Conservation (phyloP, 2,888 invertebrate species). For the Nebria salina region DNA sequence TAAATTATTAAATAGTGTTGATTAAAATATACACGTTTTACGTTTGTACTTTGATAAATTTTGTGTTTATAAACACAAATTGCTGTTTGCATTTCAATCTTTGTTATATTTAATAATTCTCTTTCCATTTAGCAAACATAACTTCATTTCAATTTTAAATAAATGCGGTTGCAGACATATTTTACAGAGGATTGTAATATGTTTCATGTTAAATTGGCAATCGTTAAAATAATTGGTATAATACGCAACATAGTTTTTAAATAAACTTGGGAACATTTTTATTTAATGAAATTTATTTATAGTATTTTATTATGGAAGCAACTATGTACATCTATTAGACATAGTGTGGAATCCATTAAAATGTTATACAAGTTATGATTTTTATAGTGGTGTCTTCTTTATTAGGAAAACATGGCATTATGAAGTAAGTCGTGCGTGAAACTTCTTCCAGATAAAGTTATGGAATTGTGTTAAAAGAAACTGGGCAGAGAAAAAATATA, state of each 20-base stretch:
- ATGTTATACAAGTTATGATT: conserved; percentile 2
- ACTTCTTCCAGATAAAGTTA: conserved; percentile 21
- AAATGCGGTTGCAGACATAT: no score
- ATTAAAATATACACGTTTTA: not conserved
- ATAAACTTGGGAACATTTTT: no score
- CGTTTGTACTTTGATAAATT: not conserved
- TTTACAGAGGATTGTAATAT: no score
- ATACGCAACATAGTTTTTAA: no score
- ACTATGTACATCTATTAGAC: no score
- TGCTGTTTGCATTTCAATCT: not conserved
- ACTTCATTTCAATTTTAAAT: no score
- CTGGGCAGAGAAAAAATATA: conserved; percentile 19
- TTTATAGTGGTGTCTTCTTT: conserved; percentile 17
- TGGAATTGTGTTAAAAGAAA: conserved; percentile 18
- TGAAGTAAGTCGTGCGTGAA: conserved; percentile 20
- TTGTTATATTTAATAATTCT: not conserved
- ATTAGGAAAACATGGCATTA: conserved; percentile 16
- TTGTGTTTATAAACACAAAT: not conserved
- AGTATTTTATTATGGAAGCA: no score
- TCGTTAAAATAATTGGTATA: no score
- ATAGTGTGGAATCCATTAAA: not conserved
- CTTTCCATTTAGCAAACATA: not conserved
- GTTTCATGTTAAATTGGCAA: no score
- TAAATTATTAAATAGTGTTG: not conserved
- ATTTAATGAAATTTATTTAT: no score